A percentile compares a stretch with the other conserved stretches of the same genome.
Conservation (phyloP, 37 sponge, comb jelly and placozoan genomes). For the Cliona cf. orientalis region DNA sequence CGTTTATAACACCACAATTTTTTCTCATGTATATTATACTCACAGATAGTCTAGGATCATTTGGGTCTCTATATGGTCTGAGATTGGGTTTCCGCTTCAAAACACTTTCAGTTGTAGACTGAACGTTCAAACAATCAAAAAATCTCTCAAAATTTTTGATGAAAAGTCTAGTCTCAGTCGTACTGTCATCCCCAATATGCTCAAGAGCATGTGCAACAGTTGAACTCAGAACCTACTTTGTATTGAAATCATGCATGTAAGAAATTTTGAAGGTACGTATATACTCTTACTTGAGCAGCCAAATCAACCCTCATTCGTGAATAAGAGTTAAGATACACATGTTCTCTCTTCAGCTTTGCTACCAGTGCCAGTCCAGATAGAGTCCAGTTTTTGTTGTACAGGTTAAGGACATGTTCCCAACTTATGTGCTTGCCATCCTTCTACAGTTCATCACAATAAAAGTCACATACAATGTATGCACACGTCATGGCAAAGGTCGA, state of each 20-base stretch:
- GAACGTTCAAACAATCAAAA: slow-evolving; percentile 14
- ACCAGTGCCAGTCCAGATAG: slow-evolving; percentile 15
- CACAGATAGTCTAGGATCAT: neutral
- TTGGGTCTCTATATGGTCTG: slow-evolving; percentile 1
- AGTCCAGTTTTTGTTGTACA: neutral
- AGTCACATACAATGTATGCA: too few species aligned
- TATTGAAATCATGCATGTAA: neutral
- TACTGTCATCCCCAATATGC: neutral
- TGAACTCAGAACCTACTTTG: slow-evolving; percentile 19
- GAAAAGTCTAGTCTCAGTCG: slow-evolving; percentile 32
- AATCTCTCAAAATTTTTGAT: slow-evolving; percentile 23
- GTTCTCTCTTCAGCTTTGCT: slow-evolving; percentile 8
- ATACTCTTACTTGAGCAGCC: slow-evolving; percentile 20
- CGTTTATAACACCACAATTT: too few species aligned
- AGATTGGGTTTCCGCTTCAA: slow-evolving; percentile 8
- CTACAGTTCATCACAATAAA: too few species aligned
- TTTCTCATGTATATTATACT: too few species aligned
- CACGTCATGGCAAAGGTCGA: too few species aligned
- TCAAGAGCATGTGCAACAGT: slow-evolving; percentile 16
- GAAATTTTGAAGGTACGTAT: neutral
- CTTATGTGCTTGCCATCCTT: slow-evolving; percentile 44
- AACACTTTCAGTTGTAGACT: neutral
- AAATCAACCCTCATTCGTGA: slow-evolving; percentile 27
- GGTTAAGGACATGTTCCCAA: slow-evolving; percentile 9
- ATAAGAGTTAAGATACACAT: slow-evolving; percentile 17